Evolutionary conservation across 2,888 invertebrate species (phyloP), one percentile per base, ranked within the genome.

Genomic region (Anarsia innoxiella): DNA sequence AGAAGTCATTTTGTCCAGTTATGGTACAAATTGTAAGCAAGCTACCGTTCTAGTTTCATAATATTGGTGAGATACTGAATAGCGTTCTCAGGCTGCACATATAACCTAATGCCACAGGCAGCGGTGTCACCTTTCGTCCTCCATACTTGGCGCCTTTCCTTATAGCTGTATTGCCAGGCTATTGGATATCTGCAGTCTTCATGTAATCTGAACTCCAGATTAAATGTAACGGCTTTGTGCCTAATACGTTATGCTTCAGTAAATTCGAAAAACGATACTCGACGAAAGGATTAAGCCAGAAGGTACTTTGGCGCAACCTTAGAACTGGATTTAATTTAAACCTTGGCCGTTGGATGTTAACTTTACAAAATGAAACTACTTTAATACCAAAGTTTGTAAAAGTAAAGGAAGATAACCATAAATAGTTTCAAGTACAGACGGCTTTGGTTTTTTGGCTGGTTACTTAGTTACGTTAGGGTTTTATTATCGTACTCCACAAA

Each of bases 91-190:
- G 42, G 53, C 59, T 50, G 56, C 57, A 58, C 60, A 63, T 61
- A 66, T 27, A 53, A 61, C 59, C 59, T 62, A 64, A 62, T 66
- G 71, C 71, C 74, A 66, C 74, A 72, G 68, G 63, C 72, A 61
- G 56, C 56, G 74, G 83, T 80, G 76, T 84, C 78, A 65, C 69
- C 67, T 83, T 82, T 68, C 83, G 70, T 67, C 69, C 69, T 60
- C 72, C 68, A 75, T 78, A 41, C 41, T 33, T 26, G 72, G 60
- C 60, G 68, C 71, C 65, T 78, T 82, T 78, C 73, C 73, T 71
- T 53, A 53, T 59, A 53, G 49, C 57, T 68, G 74, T 75, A 65
- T 76, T 66, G 61, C 65, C 76, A 76, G 66, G 72, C 73, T 78
- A 83, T 82, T 75, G 71, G 75, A 75, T 82, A 70, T 67, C 77